Percentiles rank a stretch among this genome's conserved stretches.
phyloP scores from a whole-genome alignment of 1,140 invertebrate genomes.

The Drosophila pachea region DNA sequence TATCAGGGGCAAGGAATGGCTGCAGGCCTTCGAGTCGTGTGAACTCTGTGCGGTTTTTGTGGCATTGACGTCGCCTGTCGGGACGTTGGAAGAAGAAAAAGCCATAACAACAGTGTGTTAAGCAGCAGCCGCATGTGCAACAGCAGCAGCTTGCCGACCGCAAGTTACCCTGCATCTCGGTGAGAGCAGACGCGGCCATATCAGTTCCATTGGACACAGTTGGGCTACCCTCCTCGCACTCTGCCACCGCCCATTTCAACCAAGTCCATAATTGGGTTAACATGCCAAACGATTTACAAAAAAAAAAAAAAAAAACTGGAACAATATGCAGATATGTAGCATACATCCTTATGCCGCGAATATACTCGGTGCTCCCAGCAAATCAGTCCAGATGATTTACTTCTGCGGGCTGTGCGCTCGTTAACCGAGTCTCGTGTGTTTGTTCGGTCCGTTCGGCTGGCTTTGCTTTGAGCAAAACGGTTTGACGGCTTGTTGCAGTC shows the following conservation, averaged over 20 bases:
- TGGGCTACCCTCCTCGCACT: no score
- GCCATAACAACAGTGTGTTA: slow-evolving; percentile 25
- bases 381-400: slow-evolving; percentile 35
- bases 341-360: not conserved
- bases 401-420: slow-evolving; percentile 27
- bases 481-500: slow-evolving; percentile 58
- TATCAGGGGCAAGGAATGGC: slow-evolving; percentile 56
- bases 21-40: slow-evolving; percentile 36
- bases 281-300: no score
- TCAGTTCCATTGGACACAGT: no score
- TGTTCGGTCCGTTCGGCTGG: slow-evolving; percentile 35
- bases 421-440: slow-evolving; percentile 16
- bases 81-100: slow-evolving; percentile 1
- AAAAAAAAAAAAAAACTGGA: no score
- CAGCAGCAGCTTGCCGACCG: not conserved
- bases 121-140: slow-evolving; percentile 1
- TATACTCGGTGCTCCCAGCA: slow-evolving; percentile 11
- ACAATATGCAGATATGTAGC: no score
- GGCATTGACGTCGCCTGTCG: not conserved
- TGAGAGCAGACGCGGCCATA: not conserved
- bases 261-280: no score
- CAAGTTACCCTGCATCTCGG: not conserved
- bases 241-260: no score
- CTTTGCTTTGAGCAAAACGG: slow-evolving; percentile 59
- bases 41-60: slow-evolving; percentile 46